These are phyloP conservation scores for Dromius quadrimaculatus DNA, from an alignment of 2,888 invertebrate species.

Conservation along the genomic window DNA sequence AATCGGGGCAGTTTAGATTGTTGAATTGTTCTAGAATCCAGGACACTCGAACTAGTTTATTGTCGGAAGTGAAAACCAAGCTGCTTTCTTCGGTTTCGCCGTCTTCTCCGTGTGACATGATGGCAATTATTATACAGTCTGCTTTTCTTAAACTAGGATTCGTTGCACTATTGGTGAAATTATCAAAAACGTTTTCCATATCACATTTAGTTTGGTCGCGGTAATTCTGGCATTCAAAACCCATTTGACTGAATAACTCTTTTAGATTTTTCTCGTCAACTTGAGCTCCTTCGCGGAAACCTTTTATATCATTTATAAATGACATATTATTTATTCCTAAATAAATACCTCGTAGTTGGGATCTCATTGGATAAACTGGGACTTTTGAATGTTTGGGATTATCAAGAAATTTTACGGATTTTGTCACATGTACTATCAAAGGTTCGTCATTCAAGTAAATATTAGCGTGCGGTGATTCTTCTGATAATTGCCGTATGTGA, in stretches of 20 bases:
- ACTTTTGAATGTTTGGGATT: constrained; percentile 53
- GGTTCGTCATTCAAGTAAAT: constrained; percentile 39
- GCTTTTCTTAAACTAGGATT: constrained; percentile 63
- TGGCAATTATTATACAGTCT: constrained; percentile 75
- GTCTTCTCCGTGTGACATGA: constrained; percentile 77
- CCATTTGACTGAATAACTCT: constrained; percentile 72
- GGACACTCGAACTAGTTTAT: constrained; percentile 67
- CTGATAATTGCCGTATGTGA: constrained; percentile 44
- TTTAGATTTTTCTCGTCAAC: constrained; percentile 72
- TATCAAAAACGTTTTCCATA: constrained; percentile 65
- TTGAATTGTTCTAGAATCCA: constrained; percentile 73
- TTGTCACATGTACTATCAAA: constrained; percentile 50
- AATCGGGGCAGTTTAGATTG: constrained; percentile 68
- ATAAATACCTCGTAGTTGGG: constrained; percentile 60
- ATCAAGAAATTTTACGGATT: constrained; percentile 52
- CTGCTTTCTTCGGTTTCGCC: constrained; percentile 67
- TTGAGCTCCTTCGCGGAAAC: constrained; percentile 70
- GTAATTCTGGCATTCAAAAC: constrained; percentile 68
- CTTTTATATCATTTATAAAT: constrained; percentile 57
- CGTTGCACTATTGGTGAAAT: constrained; percentile 64
- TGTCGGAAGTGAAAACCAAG: constrained; percentile 73
- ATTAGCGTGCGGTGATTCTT: constrained; percentile 41
- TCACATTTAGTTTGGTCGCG: constrained; percentile 65
- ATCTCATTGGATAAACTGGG: constrained; percentile 60
- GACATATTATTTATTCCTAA: constrained; percentile 64